Percentiles rank a stretch among this genome's conserved stretches.
phyloP scores from a whole-genome alignment of 2,888 invertebrate species.

The Pandemis cinnamomeana region DNA sequence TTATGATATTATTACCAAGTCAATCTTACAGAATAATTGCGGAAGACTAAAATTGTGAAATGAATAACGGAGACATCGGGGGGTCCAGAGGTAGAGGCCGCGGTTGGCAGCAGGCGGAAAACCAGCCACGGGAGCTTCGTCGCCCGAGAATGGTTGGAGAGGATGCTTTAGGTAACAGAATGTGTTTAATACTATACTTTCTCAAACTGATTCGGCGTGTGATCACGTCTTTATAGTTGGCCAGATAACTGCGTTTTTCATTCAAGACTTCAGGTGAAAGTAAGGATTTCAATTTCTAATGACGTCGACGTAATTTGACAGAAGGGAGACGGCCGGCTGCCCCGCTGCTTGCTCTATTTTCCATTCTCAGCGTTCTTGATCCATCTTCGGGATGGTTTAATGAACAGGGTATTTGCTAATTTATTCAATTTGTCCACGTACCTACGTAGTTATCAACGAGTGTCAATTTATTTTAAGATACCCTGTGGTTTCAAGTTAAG shows the following conservation, averaged over 20 bases:
- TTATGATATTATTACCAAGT: constrained; percentile 69
- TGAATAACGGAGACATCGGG: constrained; percentile 83
- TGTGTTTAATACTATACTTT: constrained; percentile 54
- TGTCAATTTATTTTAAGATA: constrained; percentile 24
- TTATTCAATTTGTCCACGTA: constrained; percentile 27
- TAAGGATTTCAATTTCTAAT: constrained; percentile 78
- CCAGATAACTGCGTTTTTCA: constrained; percentile 64
- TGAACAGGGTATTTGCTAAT: constrained; percentile 21
- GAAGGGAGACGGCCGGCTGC: constrained; percentile 59
- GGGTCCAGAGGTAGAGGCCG: constrained; percentile 81
- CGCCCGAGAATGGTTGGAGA: constrained; percentile 70
- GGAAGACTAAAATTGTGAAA: constrained; percentile 63
- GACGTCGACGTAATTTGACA: constrained; percentile 74
- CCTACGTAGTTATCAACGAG: constrained; percentile 35
- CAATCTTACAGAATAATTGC: constrained; percentile 52
- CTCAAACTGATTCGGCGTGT: constrained; percentile 52
- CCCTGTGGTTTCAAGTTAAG: constrained; percentile 13
- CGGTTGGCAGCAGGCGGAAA: constrained; percentile 79
- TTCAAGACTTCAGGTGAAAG: constrained; percentile 78
- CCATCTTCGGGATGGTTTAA: constrained; percentile 10
- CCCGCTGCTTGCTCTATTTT: constrained; percentile 46
- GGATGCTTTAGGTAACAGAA: constrained; percentile 68
- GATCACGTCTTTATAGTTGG: constrained; percentile 66
- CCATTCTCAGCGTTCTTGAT: constrained; percentile 11
- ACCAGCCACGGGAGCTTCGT: constrained; percentile 78